Percentiles rank a stretch among this genome's conserved stretches.
Evolutionary conservation across 2,888 invertebrate species (phyloP).

Genomic region (Eristalis pertinax): DNA sequence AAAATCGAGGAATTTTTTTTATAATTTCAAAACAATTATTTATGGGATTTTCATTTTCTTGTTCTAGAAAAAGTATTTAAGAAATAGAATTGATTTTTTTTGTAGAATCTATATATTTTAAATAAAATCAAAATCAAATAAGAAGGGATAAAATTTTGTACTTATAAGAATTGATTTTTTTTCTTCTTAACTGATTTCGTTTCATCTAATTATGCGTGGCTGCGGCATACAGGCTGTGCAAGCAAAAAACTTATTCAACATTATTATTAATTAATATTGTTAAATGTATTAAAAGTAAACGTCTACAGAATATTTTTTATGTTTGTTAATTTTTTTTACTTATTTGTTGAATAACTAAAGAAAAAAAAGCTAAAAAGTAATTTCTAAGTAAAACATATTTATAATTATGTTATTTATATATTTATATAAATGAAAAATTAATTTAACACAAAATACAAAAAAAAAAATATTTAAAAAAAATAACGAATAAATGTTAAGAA

Average conservation of each 20-base stretch:
- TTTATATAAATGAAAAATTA: constrained; percentile 51
- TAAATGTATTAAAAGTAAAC: constrained; percentile 72
- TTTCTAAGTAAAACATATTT: constrained; percentile 70
- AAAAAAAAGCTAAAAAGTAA: constrained; percentile 67
- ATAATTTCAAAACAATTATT: constrained; percentile 25
- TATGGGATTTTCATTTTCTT: constrained; percentile 50
- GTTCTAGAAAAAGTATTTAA: constrained; percentile 57
- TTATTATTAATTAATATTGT: constrained; percentile 75
- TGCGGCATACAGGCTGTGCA: constrained; percentile 82
- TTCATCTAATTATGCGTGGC: constrained; percentile 81
- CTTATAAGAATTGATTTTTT: constrained; percentile 59
- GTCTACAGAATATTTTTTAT: constrained; percentile 71
- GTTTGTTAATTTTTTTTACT: constrained; percentile 49
- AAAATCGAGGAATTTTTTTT: constrained; percentile 72
- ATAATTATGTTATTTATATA: constrained; percentile 65
- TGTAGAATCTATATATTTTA: constrained; percentile 60
- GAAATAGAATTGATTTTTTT: constrained; percentile 45
- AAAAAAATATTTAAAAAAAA: constrained; percentile 33
- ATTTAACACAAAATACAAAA: constrained; percentile 64
- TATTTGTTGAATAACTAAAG: constrained; percentile 63
- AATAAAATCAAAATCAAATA: constrained; percentile 43
- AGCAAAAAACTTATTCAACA: constrained; percentile 80
- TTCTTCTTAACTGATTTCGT: constrained; percentile 62
- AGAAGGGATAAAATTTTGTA: constrained; percentile 60
- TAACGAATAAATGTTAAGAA: constrained; percentile 16